Evolutionary conservation across 2,888 invertebrate genomes (phyloP).

Genomic region (Cistogaster globosa): DNA sequence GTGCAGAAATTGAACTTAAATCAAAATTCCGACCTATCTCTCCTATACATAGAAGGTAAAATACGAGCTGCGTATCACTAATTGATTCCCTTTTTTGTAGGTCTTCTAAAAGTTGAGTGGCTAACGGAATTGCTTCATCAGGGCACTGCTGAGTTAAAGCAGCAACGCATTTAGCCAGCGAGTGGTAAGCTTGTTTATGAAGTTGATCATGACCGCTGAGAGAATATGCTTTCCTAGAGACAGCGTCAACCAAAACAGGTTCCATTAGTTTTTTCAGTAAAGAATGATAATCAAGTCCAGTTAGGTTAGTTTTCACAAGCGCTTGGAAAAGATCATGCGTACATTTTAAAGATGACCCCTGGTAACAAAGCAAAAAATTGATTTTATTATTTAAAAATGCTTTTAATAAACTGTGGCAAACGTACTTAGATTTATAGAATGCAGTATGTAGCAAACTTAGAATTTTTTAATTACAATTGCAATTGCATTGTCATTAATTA

Average conservation of each 20-base stretch:
- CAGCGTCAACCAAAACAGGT: conserved; percentile 84
- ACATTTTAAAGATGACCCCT: conserved; percentile 94
- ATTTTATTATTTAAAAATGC: too few relatives aligned
- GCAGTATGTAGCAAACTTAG: too few relatives aligned
- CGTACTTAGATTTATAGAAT: too few relatives aligned
- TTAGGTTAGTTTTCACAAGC: conserved; percentile 92
- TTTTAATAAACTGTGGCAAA: too few relatives aligned
- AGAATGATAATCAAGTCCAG: conserved; percentile 91
- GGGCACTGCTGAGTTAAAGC: conserved; percentile 93
- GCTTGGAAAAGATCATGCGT: conserved; percentile 96
- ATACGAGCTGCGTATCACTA: conserved; percentile 92
- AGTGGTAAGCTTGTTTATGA: conserved; percentile 93
- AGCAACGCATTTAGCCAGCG: conserved; percentile 97
- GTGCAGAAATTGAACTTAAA: conserved; percentile 88
- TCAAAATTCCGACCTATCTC: conserved; percentile 98
- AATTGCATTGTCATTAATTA: too few relatives aligned
- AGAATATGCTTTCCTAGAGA: conserved; percentile 75
- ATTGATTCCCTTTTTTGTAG: conserved; percentile 85
- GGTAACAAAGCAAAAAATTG: conserved; percentile 17
- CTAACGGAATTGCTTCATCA: conserved; percentile 87
- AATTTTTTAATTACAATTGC: too few relatives aligned
- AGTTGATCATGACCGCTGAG: conserved; percentile 83
- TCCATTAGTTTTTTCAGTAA: conserved; percentile 90
- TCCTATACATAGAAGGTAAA: conserved; percentile 96
- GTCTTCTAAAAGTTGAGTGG: conserved; percentile 88